phyloP scores from a whole-genome alignment of 2,888 invertebrate genomes.

The Stenodera caucasica region DNA sequence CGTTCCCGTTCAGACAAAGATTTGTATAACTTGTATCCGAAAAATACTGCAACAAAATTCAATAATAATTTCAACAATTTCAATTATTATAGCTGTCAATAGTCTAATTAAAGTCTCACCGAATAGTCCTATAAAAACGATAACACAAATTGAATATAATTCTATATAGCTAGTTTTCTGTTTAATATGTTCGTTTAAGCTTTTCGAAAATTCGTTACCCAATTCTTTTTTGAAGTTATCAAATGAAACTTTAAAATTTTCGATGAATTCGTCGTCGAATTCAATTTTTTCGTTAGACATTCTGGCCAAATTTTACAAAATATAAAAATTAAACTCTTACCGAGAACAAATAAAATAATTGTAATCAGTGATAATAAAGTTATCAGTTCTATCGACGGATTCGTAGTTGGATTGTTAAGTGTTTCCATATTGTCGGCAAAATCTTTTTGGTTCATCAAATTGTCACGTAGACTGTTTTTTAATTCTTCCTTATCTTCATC shows the following conservation, averaged over 20 bases:
- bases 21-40: slow-evolving; percentile 82
- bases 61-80: slow-evolving; percentile 16
- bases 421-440: slow-evolving; percentile 41
- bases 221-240: slow-evolving; percentile 12
- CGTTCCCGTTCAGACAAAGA: slow-evolving; percentile 76
- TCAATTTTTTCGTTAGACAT: slow-evolving; percentile 11
- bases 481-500: slow-evolving; percentile 67
- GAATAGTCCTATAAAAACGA: slow-evolving; percentile 7
- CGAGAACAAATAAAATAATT: slow-evolving; percentile 33
- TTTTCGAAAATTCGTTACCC: slow-evolving; percentile 20
- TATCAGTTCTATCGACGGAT: slow-evolving; percentile 20
- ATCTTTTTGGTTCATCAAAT: slow-evolving; percentile 50
- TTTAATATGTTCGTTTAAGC: slow-evolving; percentile 19
- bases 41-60: slow-evolving; percentile 71
- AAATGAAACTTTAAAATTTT: slow-evolving; percentile 15
- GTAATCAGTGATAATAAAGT: slow-evolving; percentile 29
- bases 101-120: slow-evolving; percentile 15
- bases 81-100: too few relatives aligned
- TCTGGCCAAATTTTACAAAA: too few relatives aligned
- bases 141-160: slow-evolving; percentile 4
- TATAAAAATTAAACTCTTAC: slow-evolving; percentile 30
- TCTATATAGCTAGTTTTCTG: slow-evolving; percentile 8
- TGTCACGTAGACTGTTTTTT: slow-evolving; percentile 57
- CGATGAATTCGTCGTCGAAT: slow-evolving; percentile 15
- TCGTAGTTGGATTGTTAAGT: not conserved